phyloP scores from a whole-genome alignment of 2,113 vertebrate species.

The Sylvilagus bachmani region DNA sequence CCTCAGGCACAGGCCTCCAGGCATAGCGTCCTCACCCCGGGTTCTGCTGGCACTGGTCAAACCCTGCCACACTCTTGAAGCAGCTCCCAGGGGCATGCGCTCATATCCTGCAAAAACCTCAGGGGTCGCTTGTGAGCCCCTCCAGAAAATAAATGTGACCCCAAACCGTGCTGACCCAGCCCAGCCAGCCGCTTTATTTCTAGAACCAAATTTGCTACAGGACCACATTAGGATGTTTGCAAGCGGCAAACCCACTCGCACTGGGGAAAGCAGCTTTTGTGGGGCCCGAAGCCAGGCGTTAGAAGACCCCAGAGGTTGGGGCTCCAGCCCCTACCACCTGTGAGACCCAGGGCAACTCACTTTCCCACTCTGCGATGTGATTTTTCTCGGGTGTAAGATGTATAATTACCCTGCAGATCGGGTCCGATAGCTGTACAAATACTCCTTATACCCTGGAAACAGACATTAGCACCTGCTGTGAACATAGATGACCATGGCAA shows the following conservation, averaged over 20 bases:
- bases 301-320: not conserved
- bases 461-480: not conserved
- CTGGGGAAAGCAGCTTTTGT: not conserved
- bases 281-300: not conserved
- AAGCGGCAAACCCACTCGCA: not conserved
- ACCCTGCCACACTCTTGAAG: not conserved
- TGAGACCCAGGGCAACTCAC: not conserved
- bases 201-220: not conserved
- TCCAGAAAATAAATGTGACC: no score
- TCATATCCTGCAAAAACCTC: fast-evolving
- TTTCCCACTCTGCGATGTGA: not conserved
- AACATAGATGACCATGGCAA: not conserved
- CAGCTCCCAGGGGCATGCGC: not conserved
- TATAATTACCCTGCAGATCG: not conserved
- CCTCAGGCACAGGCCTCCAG: not conserved
- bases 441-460: not conserved
- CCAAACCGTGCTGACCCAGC: not conserved
- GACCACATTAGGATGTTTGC: not conserved
- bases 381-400: not conserved
- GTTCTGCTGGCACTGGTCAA: fast-evolving
- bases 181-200: not conserved
- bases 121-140: not conserved
- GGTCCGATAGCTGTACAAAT: not conserved
- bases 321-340: not conserved
- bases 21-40: fast-evolving